Conservation (phyloP, 1,140 invertebrate genomes). For the Pachypsylla venusta region DNA sequence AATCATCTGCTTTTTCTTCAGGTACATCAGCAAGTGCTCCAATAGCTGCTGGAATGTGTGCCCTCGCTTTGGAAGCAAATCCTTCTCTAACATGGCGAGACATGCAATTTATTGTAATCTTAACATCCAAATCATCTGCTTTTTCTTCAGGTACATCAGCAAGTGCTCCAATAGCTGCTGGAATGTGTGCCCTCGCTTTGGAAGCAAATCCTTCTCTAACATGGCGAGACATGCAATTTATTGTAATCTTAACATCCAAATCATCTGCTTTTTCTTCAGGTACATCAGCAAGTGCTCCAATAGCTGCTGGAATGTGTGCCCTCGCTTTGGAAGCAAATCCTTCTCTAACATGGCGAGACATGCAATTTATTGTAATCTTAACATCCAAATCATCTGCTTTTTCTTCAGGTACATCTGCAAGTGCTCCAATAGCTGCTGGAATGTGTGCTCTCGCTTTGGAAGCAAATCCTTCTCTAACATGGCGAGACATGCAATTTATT, state of each 20-base stretch:
- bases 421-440: slow-evolving; percentile 86
- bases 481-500: slow-evolving; percentile 96
- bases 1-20: no score
- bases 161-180: slow-evolving; percentile 87
- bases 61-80: slow-evolving; percentile 87
- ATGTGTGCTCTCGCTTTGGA: slow-evolving; percentile 87
- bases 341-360: slow-evolving; percentile 86
- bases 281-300: slow-evolving; percentile 87
- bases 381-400: slow-evolving; percentile 73
- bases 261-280: no score
- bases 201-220: slow-evolving; percentile 87
- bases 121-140: slow-evolving; percentile 74
- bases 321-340: slow-evolving; percentile 89
- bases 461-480: slow-evolving; percentile 83
- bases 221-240: slow-evolving; percentile 96
- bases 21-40: slow-evolving; percentile 90
- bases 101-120: slow-evolving; percentile 92
- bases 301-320: slow-evolving; percentile 90
- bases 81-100: slow-evolving; percentile 89
- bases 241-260: slow-evolving; percentile 83
- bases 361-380: slow-evolving; percentile 92
- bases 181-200: slow-evolving; percentile 81
- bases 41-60: slow-evolving; percentile 86
- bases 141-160: slow-evolving; percentile 75
- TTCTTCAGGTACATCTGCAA: slow-evolving; percentile 75